phyloP scores from a whole-genome alignment of 2,797 vertebrate species.

The Phyllotis vaccarum region DNA sequence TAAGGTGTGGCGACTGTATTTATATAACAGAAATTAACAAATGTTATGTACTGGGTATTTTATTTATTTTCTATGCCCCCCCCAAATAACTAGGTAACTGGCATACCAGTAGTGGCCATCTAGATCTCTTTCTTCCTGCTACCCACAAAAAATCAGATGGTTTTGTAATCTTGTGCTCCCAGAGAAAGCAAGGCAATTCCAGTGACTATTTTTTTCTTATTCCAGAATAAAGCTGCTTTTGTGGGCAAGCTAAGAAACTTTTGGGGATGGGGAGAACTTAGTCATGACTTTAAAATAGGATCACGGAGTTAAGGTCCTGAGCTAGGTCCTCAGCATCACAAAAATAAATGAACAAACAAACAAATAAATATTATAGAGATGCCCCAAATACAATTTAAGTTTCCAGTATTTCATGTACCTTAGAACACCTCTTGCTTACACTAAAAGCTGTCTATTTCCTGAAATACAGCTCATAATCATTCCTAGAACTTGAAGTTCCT shows the following conservation, averaged over 20 bases:
- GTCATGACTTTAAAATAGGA: not conserved
- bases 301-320: not conserved
- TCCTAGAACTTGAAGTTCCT: constrained; percentile 16
- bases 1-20: not conserved
- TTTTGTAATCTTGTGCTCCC: constrained; percentile 28
- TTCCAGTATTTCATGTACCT: not conserved
- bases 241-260: not conserved
- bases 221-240: not conserved
- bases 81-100: not conserved
- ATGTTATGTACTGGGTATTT: not conserved
- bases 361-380: not conserved
- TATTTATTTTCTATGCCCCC: not conserved
- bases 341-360: not conserved
- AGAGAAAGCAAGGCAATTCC: constrained; percentile 11
- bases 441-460: not conserved
- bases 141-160: not conserved
- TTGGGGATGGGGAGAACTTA: not conserved
- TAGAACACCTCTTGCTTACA: not conserved
- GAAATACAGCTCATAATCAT: not conserved
- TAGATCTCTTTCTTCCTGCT: not conserved
- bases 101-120: not conserved
- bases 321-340: not conserved
- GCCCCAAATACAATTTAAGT: not conserved
- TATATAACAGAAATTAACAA: constrained; percentile 19
- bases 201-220: not conserved